These are phyloP conservation scores for honey bee (Apis mellifera) DNA, from an alignment of 1,140 invertebrate species.

Conservation along the genomic window DNA sequence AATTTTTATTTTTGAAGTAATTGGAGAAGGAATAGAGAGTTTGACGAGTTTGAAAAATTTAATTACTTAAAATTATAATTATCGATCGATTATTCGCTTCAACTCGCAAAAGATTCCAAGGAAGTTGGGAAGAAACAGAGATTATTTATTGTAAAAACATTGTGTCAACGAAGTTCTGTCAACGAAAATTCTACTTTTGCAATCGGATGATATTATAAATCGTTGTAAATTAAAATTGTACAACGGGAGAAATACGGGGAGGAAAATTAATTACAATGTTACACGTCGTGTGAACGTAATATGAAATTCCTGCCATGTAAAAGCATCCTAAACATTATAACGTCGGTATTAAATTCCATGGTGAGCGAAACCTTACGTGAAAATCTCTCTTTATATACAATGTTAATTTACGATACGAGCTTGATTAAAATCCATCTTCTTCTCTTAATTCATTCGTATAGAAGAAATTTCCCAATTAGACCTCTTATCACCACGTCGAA, in stretches of 20 bases:
- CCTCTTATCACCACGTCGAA: not conserved
- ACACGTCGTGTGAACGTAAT: not conserved
- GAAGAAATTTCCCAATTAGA: not conserved
- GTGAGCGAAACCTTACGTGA: not conserved
- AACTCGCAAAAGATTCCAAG: not conserved
- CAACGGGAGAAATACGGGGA: not conserved
- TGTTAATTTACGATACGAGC: not conserved
- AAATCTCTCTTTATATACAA: not conserved
- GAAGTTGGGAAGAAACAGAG: not conserved
- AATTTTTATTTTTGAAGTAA: too few relatives aligned
- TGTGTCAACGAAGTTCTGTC: too few relatives aligned
- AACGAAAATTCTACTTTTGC: too few relatives aligned
- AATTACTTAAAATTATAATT: too few relatives aligned
- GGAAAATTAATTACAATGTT: slow-evolving; percentile 38
- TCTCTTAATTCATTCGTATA: not conserved
- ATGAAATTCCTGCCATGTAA: slow-evolving; percentile 21
- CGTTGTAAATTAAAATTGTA: slow-evolving; percentile 10
- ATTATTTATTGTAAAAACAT: too few relatives aligned
- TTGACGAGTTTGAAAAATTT: too few relatives aligned
- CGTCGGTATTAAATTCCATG: slow-evolving; percentile 8
- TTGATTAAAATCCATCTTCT: slow-evolving; percentile 4
- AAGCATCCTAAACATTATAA: slow-evolving; percentile 23
- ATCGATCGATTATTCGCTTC: too few relatives aligned
- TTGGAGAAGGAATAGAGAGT: too few relatives aligned
- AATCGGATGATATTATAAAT: not conserved